phyloP scores from a whole-genome alignment of 2,113 vertebrate genomes.

The Cephalopterus ornatus region DNA sequence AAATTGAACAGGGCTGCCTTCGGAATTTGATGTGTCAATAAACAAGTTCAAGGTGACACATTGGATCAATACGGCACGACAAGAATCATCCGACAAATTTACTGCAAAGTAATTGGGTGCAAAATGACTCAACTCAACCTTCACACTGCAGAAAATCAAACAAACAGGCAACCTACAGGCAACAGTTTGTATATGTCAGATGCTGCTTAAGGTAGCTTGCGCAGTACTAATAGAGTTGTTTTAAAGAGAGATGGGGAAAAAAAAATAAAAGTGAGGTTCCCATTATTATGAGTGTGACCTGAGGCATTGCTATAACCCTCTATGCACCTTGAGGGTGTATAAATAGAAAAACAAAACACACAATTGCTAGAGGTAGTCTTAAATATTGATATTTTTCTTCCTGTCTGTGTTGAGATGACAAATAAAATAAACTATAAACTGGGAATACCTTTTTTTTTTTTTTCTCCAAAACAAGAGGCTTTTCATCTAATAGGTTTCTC shows the following conservation, averaged over 20 bases:
- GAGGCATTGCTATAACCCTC: constrained; percentile 39
- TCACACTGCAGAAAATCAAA: constrained; percentile 83
- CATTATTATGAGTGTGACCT: neutral
- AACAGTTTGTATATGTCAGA: constrained; percentile 80
- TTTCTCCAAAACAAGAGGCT: neutral
- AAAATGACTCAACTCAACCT: constrained; percentile 92
- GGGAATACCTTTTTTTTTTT: neutral
- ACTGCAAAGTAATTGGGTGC: constrained; percentile 97
- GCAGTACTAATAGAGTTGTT: constrained; percentile 74
- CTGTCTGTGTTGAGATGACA: constrained; percentile 49
- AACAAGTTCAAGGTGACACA: constrained; percentile 99
- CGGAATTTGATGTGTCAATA: constrained; percentile 98
- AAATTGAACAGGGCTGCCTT: constrained; percentile 88
- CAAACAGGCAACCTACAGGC: constrained; percentile 71
- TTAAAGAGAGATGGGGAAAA: constrained; percentile 3
- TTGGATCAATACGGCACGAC: constrained; percentile 95
- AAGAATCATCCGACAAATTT: constrained; percentile 99
- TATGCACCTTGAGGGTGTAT: constrained; percentile 8
- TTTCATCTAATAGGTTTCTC: constrained; percentile 13
- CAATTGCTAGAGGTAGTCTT: constrained; percentile 45
- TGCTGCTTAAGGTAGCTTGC: constrained; percentile 69
- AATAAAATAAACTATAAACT: constrained; percentile 28
- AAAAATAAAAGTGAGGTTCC: neutral
- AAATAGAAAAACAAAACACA: constrained; percentile 34
- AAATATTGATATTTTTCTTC: constrained; percentile 67